Evolutionary conservation across 2,113 vertebrate genomes (phyloP), one percentile per base, ranked within the genome.

Genomic region (Hylia prasina): DNA sequence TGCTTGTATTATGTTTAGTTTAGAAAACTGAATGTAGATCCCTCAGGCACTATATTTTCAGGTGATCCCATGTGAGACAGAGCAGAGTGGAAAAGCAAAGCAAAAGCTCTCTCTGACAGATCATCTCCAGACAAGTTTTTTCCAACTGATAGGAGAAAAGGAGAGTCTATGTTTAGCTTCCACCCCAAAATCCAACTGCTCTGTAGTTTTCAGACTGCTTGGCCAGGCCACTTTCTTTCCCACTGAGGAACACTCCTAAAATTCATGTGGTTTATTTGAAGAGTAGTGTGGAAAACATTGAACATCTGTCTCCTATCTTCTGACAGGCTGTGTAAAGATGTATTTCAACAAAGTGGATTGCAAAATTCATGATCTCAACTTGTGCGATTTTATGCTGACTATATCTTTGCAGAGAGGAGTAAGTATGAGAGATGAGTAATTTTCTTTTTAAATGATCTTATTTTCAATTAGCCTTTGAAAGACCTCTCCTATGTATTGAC

Each of bases 11-110:
- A 61, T 95, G 89, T 97, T 97, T 98, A 83, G 91, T 96, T 97
- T 97, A 96, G 96, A 95, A 98, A 97, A 94, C 76, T 35, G 73
- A 93, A 75, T 83, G 77, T 66, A 95, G 94, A 94, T 97, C 96
- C 91, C 96, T 93, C 90, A 95, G 96, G 95, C 94, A 60, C 71
- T 95, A 51, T 83, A 96, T 98, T 96, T 94, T 78, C 87, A 94
- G 94, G 79, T 2, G 11, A 90, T 78, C 91, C 94, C 93, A 56
- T 61, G 19, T 94, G 96, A 96, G 81, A 83, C 57, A 54, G 42
- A 94, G 31, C 39, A 89, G 86, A 2, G 31, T 77, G 28, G 65
- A 89, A 89, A 87, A 92, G 51, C 21, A 64, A 93, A 94, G 87
- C 82, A 96, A 97, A 94, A 97, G 33, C 92, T 95, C 48, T 72